Evolutionary conservation across 2,113 vertebrate genomes (phyloP).

Genomic region (Anthoscopus minutus): DNA sequence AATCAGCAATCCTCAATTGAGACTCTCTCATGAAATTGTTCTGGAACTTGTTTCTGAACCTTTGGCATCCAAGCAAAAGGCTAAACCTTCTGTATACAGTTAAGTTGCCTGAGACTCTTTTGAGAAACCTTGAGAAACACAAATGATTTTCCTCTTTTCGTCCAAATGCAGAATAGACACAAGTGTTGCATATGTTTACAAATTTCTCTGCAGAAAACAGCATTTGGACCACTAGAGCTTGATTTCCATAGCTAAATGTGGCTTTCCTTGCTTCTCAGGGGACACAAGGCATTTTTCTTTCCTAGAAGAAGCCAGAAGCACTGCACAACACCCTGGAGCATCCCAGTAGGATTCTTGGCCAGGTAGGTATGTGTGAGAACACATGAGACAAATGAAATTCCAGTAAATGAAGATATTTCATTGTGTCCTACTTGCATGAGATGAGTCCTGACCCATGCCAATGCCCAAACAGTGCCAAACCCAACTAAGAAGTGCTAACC

Average conservation of each 20-base stretch:
- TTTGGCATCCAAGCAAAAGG: neutral
- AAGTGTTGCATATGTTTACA: accelerated
- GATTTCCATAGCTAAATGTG: neutral
- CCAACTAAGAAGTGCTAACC: no score
- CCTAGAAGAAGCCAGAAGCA: accelerated
- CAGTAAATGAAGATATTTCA: neutral
- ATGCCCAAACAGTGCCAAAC: accelerated
- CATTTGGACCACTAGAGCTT: accelerated
- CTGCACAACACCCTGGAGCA: neutral
- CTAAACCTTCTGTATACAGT: neutral
- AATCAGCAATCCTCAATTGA: accelerated
- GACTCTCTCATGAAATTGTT: neutral
- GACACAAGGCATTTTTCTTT: neutral
- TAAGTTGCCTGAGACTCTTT: accelerated
- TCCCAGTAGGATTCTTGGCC: neutral
- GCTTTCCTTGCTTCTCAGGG: neutral
- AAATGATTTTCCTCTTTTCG: neutral
- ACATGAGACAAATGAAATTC: accelerated
- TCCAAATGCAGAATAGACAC: accelerated
- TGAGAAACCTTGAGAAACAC: neutral
- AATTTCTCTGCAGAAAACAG: neutral
- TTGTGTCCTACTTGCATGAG: accelerated
- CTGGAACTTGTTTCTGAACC: neutral
- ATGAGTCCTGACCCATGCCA: neutral
- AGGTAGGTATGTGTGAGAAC: neutral